Evolutionary conservation across 2,113 vertebrate species (phyloP), one percentile per base, ranked within the genome.

Genomic region (Chroicocephalus ridibundus): DNA sequence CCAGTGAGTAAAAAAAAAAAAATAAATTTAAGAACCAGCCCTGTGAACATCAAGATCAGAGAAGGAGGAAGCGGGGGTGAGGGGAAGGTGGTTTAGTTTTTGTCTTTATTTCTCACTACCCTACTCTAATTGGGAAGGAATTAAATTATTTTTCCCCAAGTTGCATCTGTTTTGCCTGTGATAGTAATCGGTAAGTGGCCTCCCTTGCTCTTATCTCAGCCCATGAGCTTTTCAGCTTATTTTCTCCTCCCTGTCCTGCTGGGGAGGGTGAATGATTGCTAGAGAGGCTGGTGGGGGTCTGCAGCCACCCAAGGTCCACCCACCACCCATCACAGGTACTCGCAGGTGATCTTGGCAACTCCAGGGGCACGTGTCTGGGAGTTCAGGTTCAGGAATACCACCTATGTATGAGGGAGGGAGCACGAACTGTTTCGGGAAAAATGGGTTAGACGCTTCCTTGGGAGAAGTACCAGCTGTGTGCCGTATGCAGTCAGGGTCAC

Each of bases 361-460:
- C 44, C 25, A 47, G 52, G 52, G 29, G 49, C 4, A 0, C 0
- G 0, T 6, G 8, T n/a, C 38, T 51, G 14, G 29, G 44, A 80
- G 49, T 55, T 80, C 40, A 80, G 32, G n/a, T 55, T 54, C 71
- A 72, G 66, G 36, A 76, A 55, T 51, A 47, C 38, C 40, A 27
- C 6, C 19, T 40, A 10, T 4, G 18, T 42, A 13, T 69, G 46
- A 65, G 36, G 14, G 24, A 86, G 34, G 14, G 20, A 86, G 34
- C 16, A 19, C 51, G n/a, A 57, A 19, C 10, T 27, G 19, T 74
- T 86, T 61, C 46, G 55, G 57, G 38, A 82, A 79, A 82, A 92
- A 66, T 1, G 5, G n/a, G 31, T 22, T 51, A 8, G 13, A 22
- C 21, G 31, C 29, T 90, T 83, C 24, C 46, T 38, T 69, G 36